Percentiles rank a stretch among this genome's conserved stretches.
Conservation (phyloP, 2,797 vertebrate species). For the Poecilia wingei region DNA sequence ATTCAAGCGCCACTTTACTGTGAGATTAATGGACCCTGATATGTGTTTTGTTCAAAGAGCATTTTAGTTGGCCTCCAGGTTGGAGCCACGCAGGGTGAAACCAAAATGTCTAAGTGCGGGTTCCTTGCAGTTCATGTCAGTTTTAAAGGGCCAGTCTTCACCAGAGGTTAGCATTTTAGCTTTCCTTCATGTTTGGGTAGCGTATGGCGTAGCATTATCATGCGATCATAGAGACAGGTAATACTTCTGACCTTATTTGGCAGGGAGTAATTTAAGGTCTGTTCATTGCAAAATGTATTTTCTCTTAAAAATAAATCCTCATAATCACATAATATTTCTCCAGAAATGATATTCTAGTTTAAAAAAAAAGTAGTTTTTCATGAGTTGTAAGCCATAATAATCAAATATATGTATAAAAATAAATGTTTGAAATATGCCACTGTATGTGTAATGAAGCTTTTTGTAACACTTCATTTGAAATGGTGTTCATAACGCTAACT, state of each 20-base stretch:
- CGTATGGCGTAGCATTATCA: not conserved
- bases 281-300: not conserved
- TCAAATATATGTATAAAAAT: not conserved
- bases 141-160: not conserved
- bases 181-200: not conserved
- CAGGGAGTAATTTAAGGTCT: not conserved
- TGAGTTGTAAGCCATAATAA: not conserved
- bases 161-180: not conserved
- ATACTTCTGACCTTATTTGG: not conserved
- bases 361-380: not conserved
- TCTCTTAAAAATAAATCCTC: not conserved
- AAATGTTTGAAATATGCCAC: not conserved
- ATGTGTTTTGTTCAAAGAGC: slow-evolving; percentile 16
- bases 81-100: slow-evolving; percentile 12
- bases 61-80: not conserved
- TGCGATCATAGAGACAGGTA: not conserved
- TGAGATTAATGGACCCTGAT: slow-evolving; percentile 25
- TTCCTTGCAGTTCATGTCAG: slow-evolving; percentile 9
- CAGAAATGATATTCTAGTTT: no score
- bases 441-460: not conserved
- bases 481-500: no score
- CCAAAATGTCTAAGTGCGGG: slow-evolving; percentile 13
- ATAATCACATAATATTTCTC: not conserved
- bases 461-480: no score
- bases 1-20: not conserved